A percentile compares a stretch with the other conserved stretches of the same genome.
phyloP scores from a whole-genome alignment of 2,797 vertebrate genomes.

The Mastacembelus armatus region DNA sequence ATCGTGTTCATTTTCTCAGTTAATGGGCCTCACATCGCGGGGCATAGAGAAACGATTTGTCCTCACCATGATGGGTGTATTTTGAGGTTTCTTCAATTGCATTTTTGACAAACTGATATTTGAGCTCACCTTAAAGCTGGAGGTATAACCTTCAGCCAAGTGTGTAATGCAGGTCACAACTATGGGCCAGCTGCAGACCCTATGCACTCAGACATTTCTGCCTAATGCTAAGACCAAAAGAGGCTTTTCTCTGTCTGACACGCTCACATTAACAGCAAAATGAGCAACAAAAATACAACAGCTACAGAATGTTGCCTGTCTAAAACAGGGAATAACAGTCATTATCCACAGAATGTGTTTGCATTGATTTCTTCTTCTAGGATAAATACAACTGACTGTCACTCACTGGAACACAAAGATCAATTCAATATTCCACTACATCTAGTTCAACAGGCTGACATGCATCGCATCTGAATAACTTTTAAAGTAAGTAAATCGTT shows the following conservation, averaged over 20 bases:
- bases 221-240: neutral
- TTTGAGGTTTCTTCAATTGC: conserved; percentile 76
- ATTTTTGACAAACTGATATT: conserved; percentile 72
- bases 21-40: conserved; percentile 73
- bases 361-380: conserved; percentile 54
- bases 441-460: conserved; percentile 26
- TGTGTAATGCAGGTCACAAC: conserved; percentile 60
- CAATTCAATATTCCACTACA: conserved; percentile 47
- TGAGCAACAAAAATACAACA: conserved; percentile 29
- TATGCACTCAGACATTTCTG: conserved; percentile 2
- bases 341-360: conserved; percentile 42
- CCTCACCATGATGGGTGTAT: conserved; percentile 66
- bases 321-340: conserved; percentile 47
- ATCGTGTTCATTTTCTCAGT: conserved; percentile 70
- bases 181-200: conserved; percentile 35
- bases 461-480: conserved; percentile 24
- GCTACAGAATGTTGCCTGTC: conserved; percentile 18
- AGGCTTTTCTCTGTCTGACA: neutral
- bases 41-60: conserved; percentile 70
- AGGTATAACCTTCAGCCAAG: conserved; percentile 63
- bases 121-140: conserved; percentile 58
- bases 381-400: conserved; percentile 45
- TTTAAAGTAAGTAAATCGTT: conserved; percentile 22
- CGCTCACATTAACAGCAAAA: conserved; percentile 14
- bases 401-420: conserved; percentile 34